Percentiles rank a stretch among this genome's conserved stretches.
Conservation (phyloP, 2,888 invertebrate species). For the Tribolium freemani region DNA sequence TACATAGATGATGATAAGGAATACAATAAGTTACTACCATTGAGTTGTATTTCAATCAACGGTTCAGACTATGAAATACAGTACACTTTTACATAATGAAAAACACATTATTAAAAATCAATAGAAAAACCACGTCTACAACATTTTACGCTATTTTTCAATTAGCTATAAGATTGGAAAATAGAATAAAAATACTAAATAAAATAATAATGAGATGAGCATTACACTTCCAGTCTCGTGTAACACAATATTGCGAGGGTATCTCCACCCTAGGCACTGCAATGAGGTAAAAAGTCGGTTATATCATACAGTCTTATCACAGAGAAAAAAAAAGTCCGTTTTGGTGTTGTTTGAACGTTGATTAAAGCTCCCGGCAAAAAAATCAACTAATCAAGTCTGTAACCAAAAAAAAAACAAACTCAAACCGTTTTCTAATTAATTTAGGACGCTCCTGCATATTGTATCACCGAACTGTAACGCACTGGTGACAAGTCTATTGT, state of each 20-base stretch:
- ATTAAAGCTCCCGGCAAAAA: conserved; percentile 33
- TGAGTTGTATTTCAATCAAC: conserved; percentile 52
- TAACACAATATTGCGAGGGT: conserved; percentile 62
- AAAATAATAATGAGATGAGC: conserved; percentile 41
- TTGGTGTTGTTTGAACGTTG: conserved; percentile 38
- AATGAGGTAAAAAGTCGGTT: conserved; percentile 67
- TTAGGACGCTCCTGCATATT: conserved; percentile 83
- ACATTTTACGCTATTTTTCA: conserved; percentile 53
- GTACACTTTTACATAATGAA: conserved; percentile 62
- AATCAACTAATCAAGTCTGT: conserved; percentile 42
- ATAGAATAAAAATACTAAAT: conserved; percentile 49
- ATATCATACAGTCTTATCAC: conserved; percentile 64
- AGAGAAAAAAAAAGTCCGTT: conserved; percentile 64
- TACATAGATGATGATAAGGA: conserved; percentile 64
- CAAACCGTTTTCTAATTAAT: conserved; percentile 29
- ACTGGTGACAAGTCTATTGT: conserved; percentile 63
- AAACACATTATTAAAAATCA: conserved; percentile 55
- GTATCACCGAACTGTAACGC: conserved; percentile 82
- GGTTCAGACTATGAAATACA: conserved; percentile 66
- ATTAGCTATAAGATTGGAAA: conserved; percentile 47
- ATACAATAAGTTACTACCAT: conserved; percentile 65
- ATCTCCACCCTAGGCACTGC: conserved; percentile 66
- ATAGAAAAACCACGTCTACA: conserved; percentile 58
- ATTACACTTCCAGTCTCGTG: conserved; percentile 42
- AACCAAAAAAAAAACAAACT: conserved; percentile 33